These are phyloP conservation scores for Agriopis aurantiaria DNA, from an alignment of 2,888 invertebrate genomes.

Conservation along the genomic window DNA sequence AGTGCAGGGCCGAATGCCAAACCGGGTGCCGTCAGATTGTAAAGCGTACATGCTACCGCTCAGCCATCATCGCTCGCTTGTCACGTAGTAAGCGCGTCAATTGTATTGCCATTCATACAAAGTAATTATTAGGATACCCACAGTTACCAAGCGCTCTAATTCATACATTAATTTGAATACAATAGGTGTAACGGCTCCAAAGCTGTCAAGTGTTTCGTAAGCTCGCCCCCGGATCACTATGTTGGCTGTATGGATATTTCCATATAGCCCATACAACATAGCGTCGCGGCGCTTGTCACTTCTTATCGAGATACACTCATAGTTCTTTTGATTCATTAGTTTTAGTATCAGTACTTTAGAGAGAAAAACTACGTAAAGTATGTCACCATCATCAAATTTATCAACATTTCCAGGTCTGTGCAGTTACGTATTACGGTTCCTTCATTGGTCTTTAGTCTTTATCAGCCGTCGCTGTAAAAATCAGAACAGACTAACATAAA, in stretches of 20 bases:
- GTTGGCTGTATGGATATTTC: not conserved
- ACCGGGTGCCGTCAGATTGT: too few species aligned
- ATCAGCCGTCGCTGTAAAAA: too few species aligned
- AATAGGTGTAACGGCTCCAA: slow-evolving; percentile 61
- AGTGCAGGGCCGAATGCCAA: too few species aligned
- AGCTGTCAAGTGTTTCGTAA: slow-evolving; percentile 63
- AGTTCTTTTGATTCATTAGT: slow-evolving; percentile 33
- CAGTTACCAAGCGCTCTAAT: slow-evolving; percentile 60
- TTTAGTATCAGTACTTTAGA: not conserved
- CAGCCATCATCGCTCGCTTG: too few species aligned
- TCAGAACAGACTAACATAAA: too few species aligned
- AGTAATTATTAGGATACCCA: slow-evolving; percentile 54
- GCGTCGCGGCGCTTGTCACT: slow-evolving; percentile 26
- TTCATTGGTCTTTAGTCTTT: too few species aligned
- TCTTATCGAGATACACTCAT: slow-evolving; percentile 32
- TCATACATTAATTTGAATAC: slow-evolving; percentile 73
- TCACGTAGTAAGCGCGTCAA: not conserved
- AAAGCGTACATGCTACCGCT: too few species aligned
- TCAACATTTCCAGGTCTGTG: too few species aligned
- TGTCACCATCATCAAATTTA: too few species aligned
- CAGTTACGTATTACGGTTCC: too few species aligned
- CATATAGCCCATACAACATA: too few species aligned
- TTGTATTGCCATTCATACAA: slow-evolving; percentile 40
- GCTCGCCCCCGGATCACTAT: slow-evolving; percentile 45
- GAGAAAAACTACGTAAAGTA: too few species aligned